Evolutionary conservation across 2,113 vertebrate genomes (phyloP), one percentile per base, ranked within the genome.

Genomic region (Oceanodroma tethys): DNA sequence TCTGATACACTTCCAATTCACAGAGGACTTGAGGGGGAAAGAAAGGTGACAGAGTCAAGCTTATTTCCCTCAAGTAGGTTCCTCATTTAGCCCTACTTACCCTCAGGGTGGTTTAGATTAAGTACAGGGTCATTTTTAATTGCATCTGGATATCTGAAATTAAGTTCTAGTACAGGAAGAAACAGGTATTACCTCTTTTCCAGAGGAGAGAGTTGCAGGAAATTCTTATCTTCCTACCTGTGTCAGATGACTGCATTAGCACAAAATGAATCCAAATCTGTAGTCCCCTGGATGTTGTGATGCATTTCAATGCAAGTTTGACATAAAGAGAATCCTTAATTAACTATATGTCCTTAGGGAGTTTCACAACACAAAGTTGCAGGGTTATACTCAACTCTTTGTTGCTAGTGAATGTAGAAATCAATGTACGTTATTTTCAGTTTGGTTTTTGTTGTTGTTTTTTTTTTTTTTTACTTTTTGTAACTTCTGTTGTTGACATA

Each of bases 301-400:
- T 93, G 90, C 95, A 80, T 90, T 60, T 92, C 85, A 94, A 91
- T 93, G 75, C 7, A 29, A 58, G 22, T 88, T 88, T 90, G 81
- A 96, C 79, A 73, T 88, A 81, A 90, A 81, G 47, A 85, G 84
- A 95, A 91, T 89, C 73, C 45, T 80, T 91, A 93, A 86, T 91
- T 85, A 93, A 25, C 58, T 82, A 2, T 80, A 18, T 65, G 71
- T 81, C 92, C 63, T 92, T 83, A 90, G 40, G 34, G 85, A 75
- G 42, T 80, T 95, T 93, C 58, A 52, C 52, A 88, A 52, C 30
- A 53, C 1, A 0, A 90, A 75, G 52, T 80, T 94, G 26, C 52
- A 68, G 65, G 7, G 20, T 83, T 91, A 26, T 75, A 56, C 26
- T 65, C 4, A 8, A 88, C 12, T 79, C 21, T 85, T 40, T 71